Evolutionary conservation across 2,113 vertebrate genomes (phyloP).

Genomic region (Prietella phreatophila): DNA sequence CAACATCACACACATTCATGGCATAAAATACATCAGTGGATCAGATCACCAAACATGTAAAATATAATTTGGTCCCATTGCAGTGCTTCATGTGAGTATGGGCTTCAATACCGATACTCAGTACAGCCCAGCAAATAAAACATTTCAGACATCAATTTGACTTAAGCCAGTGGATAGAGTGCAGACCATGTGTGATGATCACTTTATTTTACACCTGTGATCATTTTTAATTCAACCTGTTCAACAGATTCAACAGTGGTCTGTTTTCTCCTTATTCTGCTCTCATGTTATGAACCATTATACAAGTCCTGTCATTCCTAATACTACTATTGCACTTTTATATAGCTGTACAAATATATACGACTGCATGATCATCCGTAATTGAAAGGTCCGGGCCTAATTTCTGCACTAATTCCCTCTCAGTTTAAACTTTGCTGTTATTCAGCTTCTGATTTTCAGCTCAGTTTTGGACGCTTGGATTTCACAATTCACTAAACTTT

Average conservation of each 20-base stretch:
- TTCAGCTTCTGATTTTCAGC: conserved; percentile 8
- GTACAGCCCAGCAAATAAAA: not conserved
- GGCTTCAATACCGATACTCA: not conserved
- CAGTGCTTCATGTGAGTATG: not conserved
- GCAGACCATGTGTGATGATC: not conserved
- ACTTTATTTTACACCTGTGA: not conserved
- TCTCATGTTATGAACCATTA: not conserved
- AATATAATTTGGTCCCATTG: not conserved
- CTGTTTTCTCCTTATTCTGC: not conserved
- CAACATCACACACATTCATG: not conserved
- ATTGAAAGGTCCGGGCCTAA: conserved; percentile 45
- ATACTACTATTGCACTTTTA: not conserved
- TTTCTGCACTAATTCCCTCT: conserved; percentile 27
- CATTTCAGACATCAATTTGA: not conserved
- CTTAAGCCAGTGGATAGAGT: not conserved
- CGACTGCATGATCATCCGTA: not conserved
- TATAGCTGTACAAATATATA: not conserved
- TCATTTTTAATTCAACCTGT: not conserved
- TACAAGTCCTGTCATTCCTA: not conserved
- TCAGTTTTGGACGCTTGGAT: not conserved
- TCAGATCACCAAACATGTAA: not conserved
- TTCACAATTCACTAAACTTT: conserved; percentile 38
- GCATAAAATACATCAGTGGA: not conserved
- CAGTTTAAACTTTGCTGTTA: not conserved
- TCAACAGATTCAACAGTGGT: not conserved